These are phyloP conservation scores for Phenacoccus solenopsis DNA, from an alignment of 1,140 invertebrate species.

Conservation along the genomic window DNA sequence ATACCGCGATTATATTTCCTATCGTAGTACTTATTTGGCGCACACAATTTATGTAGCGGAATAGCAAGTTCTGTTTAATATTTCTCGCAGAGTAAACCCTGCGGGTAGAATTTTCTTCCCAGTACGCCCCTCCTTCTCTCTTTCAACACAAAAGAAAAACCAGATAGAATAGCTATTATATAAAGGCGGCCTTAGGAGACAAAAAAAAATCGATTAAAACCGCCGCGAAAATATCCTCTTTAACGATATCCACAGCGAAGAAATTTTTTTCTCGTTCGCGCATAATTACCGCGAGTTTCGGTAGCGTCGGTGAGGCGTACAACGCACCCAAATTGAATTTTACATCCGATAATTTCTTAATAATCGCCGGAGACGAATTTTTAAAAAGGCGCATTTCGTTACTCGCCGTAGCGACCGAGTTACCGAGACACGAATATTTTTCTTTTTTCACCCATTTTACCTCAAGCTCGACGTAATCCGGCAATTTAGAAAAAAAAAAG, in stretches of 20 bases:
- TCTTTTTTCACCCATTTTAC: no score
- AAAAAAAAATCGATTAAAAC: not conserved
- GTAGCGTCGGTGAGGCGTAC: no score
- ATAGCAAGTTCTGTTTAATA: conserved; percentile 3
- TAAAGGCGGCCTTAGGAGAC: not conserved
- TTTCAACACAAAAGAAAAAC: not conserved
- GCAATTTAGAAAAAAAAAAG: no score
- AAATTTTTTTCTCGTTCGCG: not conserved
- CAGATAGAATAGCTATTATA: not conserved
- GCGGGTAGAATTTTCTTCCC: not conserved
- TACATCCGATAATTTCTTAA: not conserved
- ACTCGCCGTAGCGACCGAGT: no score
- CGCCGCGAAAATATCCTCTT: not conserved
- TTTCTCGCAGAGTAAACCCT: not conserved
- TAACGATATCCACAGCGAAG: not conserved
- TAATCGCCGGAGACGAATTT: no score
- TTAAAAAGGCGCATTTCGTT: no score
- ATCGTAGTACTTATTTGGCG: not conserved
- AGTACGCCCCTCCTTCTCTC: not conserved
- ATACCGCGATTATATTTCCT: not conserved
- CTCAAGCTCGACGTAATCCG: no score
- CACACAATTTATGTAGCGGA: not conserved
- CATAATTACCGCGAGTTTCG: not conserved
- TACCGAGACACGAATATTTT: no score
- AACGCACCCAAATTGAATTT: not conserved